Base-by-base conservation (phyloP, 2,797 vertebrate genomes). In the Chelon labrosus region DNA sequence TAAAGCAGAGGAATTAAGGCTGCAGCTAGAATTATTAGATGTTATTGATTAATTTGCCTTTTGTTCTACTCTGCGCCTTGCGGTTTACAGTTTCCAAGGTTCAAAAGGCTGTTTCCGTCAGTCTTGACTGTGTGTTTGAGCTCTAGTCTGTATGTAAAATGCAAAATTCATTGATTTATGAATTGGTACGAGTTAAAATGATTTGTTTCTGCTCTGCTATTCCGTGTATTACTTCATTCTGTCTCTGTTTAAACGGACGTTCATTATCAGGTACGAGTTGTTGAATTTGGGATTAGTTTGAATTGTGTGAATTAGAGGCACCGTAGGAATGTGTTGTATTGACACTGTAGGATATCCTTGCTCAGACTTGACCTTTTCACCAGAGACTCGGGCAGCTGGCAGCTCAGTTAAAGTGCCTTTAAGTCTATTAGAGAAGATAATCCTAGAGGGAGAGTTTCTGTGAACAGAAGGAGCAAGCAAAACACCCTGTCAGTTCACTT, bases 381-480 rank as follows among this genome's bases (percentile, higher is more conserved):
- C 9, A 46, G 73, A 61, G 77, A 82, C 44, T 27, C 73, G 77
- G 87, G 87, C 94, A 94, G 93, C 93, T 94, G 92, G 92, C 78
- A 85, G 92, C 89, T 92, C 88, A 89, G 85, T 91, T 89, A 82
- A 93, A 93, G 90, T 91, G 89, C 88, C 87, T 93, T 89, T 91
- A 93, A 91, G 89, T 92, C 91, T 92, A 93, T 94, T 93, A 93
- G 79, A 67, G 79, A 83, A 88, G 93, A 91, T 94, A 90, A 94
- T 93, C 94, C 91, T 86, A 68, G 59, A 79, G 77, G 73, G 80
- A 80, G 74, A 87, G 80, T 82, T 81, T 70, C 65, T 71, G 87
- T 76, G 69, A 88, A 83, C 82, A 85, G 83, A 84, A 74, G 58
- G 69, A 79, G 76, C 66, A 56, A 61, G 72, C 80, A 67, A 63